phyloP scores from a whole-genome alignment of 2,797 vertebrate species.

The Gallinago nigripennis region DNA sequence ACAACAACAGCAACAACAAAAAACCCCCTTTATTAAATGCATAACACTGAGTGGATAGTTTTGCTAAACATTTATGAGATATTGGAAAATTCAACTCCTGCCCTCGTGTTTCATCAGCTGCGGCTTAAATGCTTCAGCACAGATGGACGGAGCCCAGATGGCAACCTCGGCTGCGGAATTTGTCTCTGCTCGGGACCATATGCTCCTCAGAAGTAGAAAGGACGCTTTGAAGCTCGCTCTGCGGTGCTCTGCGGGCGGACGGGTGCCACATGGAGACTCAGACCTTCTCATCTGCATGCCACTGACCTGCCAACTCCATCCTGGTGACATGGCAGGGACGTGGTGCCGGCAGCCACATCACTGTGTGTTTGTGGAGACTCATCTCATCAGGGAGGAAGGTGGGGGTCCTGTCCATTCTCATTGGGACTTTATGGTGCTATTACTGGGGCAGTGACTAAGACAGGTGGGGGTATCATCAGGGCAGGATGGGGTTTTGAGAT shows the following conservation, averaged over 20 bases:
- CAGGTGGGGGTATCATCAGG: neutral
- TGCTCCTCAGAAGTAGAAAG: conserved; percentile 15
- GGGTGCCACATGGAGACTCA: conserved; percentile 25
- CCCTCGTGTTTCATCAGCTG: conserved; percentile 7
- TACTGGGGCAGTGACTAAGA: neutral
- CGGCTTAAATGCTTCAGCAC: neutral
- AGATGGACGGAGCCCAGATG: conserved; percentile 28
- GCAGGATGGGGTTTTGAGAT: rapidly evolving
- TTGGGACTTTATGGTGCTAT: rapidly evolving
- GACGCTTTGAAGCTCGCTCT: conserved; percentile 10
- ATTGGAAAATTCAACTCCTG: conserved; percentile 40
- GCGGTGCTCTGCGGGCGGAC: neutral
- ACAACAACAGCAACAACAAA: neutral
- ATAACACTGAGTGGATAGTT: neutral
- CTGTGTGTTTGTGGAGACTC: rapidly evolving
- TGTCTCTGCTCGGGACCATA: conserved; percentile 17
- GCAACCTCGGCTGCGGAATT: neutral
- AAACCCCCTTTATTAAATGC: neutral
- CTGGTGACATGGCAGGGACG: neutral
- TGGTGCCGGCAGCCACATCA: neutral
- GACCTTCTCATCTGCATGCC: neutral
- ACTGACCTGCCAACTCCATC: rapidly evolving
- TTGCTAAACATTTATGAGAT: conserved; percentile 18
- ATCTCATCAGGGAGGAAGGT: rapidly evolving
- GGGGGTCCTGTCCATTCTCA: rapidly evolving